Percentiles rank a stretch among this genome's conserved stretches.
These are phyloP conservation scores for Andrena hattorfiana DNA, from an alignment of 2,888 invertebrate genomes.

Conservation along the genomic window DNA sequence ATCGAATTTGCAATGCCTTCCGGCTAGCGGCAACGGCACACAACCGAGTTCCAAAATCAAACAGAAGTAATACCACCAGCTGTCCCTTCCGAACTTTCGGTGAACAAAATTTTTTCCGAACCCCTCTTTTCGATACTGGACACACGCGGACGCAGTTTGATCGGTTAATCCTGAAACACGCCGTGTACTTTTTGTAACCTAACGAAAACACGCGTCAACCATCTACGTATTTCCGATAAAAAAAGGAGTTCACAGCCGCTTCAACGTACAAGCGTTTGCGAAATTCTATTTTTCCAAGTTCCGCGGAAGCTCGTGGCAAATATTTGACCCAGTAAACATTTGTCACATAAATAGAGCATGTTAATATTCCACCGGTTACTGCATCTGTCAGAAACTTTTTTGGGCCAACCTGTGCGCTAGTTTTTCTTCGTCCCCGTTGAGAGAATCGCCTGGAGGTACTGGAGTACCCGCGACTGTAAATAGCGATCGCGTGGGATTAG, in stretches of 20 bases:
- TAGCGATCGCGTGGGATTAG: conserved; percentile 47
- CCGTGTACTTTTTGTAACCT: background rate
- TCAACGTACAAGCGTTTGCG: background rate
- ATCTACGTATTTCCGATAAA: background rate
- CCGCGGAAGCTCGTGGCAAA: background rate
- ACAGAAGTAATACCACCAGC: too few relatives aligned
- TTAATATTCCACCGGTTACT: background rate
- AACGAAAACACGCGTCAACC: background rate
- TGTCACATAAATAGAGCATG: conserved; percentile 10
- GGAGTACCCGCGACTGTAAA: conserved; percentile 30
- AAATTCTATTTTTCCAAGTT: conserved; percentile 16
- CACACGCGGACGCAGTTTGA: background rate
- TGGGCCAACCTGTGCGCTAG: background rate
- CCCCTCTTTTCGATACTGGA: background rate
- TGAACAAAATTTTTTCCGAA: background rate
- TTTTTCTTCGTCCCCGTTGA: background rate
- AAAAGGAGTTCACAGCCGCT: background rate
- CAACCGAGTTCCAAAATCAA: too few relatives aligned
- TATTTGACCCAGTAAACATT: conserved; percentile 39
- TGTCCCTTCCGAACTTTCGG: too few relatives aligned
- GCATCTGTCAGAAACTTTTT: background rate
- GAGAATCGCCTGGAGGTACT: conserved; percentile 10
- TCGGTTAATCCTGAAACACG: background rate
- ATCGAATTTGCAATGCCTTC: too few relatives aligned
- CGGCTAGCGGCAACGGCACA: too few relatives aligned